These are phyloP conservation scores for Spinus pinus DNA, from an alignment of 2,797 vertebrate species.

Conservation along the genomic window DNA sequence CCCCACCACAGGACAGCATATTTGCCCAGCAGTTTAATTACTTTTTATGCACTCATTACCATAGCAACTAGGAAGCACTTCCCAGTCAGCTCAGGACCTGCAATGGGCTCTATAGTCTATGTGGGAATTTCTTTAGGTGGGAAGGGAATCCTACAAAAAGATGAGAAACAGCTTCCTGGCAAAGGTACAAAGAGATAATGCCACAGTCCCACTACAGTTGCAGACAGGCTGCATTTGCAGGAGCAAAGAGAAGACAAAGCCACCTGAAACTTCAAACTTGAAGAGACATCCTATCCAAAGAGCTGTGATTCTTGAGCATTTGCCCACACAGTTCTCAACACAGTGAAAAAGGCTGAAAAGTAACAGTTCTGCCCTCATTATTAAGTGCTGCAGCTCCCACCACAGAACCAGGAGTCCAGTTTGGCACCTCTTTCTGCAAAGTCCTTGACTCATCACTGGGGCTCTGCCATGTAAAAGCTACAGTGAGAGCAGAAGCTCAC, in stretches of 20 bases:
- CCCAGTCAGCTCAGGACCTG: conserved; percentile 1
- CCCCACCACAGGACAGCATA: neutral
- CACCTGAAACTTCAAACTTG: neutral
- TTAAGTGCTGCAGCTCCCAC: neutral
- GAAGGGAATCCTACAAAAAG: neutral
- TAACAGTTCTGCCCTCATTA: neutral
- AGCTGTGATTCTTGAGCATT: neutral
- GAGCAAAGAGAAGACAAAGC: neutral
- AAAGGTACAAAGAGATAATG: neutral
- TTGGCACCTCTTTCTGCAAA: neutral
- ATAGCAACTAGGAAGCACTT: conserved; percentile 8
- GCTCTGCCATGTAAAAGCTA: neutral
- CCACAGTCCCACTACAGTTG: neutral
- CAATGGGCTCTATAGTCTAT: neutral
- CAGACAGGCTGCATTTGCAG: neutral
- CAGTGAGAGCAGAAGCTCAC: neutral
- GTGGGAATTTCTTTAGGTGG: neutral
- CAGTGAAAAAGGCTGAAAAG: neutral
- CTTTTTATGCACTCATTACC: neutral
- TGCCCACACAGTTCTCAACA: neutral
- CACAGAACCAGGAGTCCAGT: neutral
- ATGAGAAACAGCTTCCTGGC: neutral
- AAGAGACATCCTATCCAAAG: neutral
- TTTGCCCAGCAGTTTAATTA: conserved; percentile 3
- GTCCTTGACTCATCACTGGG: neutral